These are phyloP conservation scores for Lasioglossum calceatum DNA, from an alignment of 2,888 invertebrate species.

Conservation along the genomic window DNA sequence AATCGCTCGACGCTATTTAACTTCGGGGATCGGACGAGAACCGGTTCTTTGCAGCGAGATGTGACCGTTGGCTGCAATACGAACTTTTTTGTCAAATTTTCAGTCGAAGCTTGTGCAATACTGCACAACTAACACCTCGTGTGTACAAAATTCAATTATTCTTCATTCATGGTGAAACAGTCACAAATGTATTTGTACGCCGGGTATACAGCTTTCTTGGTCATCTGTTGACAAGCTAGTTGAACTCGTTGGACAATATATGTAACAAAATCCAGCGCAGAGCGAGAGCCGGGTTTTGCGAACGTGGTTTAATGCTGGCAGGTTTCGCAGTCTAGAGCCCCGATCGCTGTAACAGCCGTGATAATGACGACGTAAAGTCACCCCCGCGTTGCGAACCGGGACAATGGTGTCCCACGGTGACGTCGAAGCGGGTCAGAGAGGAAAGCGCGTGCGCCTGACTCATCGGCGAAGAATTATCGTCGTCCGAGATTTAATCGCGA, in stretches of 20 bases:
- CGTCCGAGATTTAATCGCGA: slow-evolving; percentile 56
- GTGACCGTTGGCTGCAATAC: not conserved
- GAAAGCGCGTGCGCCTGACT: slow-evolving; percentile 22
- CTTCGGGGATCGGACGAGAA: not conserved
- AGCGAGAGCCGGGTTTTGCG: not conserved
- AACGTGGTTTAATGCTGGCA: slow-evolving; percentile 15
- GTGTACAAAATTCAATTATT: not conserved
- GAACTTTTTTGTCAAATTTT: not conserved
- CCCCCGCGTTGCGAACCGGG: slow-evolving; percentile 5
- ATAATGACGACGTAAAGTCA: slow-evolving; percentile 55
- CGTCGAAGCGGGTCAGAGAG: slow-evolving; percentile 24
- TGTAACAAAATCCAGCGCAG: not conserved
- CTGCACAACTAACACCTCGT: no score
- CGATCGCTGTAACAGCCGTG: slow-evolving; percentile 46
- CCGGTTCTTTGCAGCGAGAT: not conserved
- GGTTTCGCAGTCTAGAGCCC: slow-evolving; percentile 30
- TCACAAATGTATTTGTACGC: not conserved
- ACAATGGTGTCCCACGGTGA: slow-evolving; percentile 40
- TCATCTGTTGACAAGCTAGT: not conserved
- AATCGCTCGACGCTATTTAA: not conserved
- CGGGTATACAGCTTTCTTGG: not conserved
- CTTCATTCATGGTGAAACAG: not conserved
- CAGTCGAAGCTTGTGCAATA: not conserved
- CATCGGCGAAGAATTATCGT: slow-evolving; percentile 55
- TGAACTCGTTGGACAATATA: not conserved